Evolutionary conservation across 2,113 vertebrate species (phyloP).

Genomic region (Prietella phreatophila): DNA sequence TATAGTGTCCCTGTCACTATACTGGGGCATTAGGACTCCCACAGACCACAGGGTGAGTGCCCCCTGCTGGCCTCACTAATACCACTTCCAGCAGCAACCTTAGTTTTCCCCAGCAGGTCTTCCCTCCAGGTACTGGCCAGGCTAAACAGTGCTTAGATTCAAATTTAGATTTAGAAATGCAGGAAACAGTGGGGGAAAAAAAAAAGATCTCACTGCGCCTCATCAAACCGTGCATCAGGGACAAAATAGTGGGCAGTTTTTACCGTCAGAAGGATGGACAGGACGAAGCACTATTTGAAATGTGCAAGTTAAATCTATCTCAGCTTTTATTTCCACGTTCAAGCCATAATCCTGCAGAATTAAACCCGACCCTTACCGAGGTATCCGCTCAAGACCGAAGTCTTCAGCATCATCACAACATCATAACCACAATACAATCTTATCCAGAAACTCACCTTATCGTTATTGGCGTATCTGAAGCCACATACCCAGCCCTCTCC

Average conservation of each 20-base stretch:
- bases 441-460: conserved; percentile 79
- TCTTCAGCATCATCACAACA: not conserved
- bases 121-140: no score
- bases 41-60: no score
- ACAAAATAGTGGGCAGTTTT: not conserved
- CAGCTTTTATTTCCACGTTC: not conserved
- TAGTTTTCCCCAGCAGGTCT: no score
- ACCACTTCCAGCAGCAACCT: no score
- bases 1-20: no score
- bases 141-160: no score
- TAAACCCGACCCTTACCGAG: not conserved
- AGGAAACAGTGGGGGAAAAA: not conserved
- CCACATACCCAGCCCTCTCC: conserved; percentile 88
- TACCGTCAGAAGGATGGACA: not conserved
- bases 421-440: not conserved
- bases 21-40: no score
- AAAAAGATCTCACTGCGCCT: not conserved
- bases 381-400: not conserved
- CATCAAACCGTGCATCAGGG: not conserved
- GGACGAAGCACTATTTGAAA: not conserved
- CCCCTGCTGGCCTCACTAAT: no score
- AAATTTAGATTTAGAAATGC: not conserved
- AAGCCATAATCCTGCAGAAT: not conserved
- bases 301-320: not conserved
- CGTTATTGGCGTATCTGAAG: conserved; percentile 78